These are phyloP conservation scores for Vombatus ursinus DNA, from an alignment of 2,113 vertebrate species.

Conservation along the genomic window DNA sequence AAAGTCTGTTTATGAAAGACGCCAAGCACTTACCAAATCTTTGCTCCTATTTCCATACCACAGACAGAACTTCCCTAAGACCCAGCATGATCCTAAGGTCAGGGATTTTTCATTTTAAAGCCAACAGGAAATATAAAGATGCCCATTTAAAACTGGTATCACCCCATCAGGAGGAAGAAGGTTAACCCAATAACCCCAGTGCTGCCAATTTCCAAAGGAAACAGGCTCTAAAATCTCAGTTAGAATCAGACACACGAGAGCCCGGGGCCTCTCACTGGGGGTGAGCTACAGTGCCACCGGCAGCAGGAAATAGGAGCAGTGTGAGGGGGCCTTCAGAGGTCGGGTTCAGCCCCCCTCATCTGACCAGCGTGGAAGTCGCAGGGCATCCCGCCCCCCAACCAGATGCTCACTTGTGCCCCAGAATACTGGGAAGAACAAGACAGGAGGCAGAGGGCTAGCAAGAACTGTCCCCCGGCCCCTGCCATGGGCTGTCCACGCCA, in stretches of 20 bases:
- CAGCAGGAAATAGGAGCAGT: no score
- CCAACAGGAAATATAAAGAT: slow-evolving; percentile 27
- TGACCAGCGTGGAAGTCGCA: no score
- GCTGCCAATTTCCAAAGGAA: not conserved
- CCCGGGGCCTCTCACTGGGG: no score
- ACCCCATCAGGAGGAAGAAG: not conserved
- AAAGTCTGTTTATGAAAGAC: slow-evolving; percentile 34
- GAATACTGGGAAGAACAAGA: not conserved
- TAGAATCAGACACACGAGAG: not conserved
- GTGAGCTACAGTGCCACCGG: no score
- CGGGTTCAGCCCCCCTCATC: not conserved
- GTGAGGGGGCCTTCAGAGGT: no score
- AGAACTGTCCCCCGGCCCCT: not conserved
- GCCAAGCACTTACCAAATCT: slow-evolving; percentile 1
- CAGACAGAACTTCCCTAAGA: no score
- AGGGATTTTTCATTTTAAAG: slow-evolving; percentile 44
- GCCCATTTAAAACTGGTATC: not conserved
- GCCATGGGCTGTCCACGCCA: no score
- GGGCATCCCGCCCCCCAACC: not conserved
- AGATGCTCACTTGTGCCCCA: no score
- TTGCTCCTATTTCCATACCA: slow-evolving; percentile 9
- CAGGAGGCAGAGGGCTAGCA: no score
- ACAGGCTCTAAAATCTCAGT: not conserved
- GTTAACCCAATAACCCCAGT: not conserved
- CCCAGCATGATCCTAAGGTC: slow-evolving; percentile 19